Evolutionary conservation across 1,140 invertebrate genomes (phyloP).

Genomic region (Tetramorium simillimum): DNA sequence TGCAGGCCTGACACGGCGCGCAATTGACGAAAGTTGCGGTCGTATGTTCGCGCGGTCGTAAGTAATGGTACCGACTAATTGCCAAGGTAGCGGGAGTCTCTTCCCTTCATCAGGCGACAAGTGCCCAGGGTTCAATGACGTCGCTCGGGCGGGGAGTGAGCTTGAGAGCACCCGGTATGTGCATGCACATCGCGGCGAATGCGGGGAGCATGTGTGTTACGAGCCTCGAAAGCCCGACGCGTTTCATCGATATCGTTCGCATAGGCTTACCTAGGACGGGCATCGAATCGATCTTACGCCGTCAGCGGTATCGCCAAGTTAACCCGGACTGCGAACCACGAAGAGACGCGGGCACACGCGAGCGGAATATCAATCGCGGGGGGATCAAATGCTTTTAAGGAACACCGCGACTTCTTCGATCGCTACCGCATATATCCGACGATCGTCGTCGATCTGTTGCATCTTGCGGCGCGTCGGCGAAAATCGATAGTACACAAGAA

Average conservation of each 20-base stretch:
- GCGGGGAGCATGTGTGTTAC: constrained; percentile 47
- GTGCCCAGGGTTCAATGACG: constrained; percentile 44
- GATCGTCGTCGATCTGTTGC: constrained; percentile 40
- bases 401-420: constrained; percentile 66
- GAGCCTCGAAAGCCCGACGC: constrained; percentile 55
- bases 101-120: constrained; percentile 40
- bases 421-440: constrained; percentile 14
- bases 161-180: constrained; percentile 49
- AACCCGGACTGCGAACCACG: constrained; percentile 74
- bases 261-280: constrained; percentile 68
- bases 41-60: constrained; percentile 24
- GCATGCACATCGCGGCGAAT: constrained; percentile 37
- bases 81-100: constrained; percentile 39
- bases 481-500: constrained; percentile 24
- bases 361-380: constrained; percentile 80
- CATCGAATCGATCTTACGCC: constrained; percentile 76
- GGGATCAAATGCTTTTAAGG: constrained; percentile 81
- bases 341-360: constrained; percentile 75
- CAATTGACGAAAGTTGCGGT: constrained; percentile 23
- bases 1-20: background rate
- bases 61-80: constrained; percentile 54
- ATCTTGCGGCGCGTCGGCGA: background rate
- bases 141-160: background rate
- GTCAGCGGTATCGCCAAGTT: constrained; percentile 73
- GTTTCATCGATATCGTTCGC: constrained; percentile 72